Evolutionary conservation across 2,888 invertebrate species (phyloP).

Genomic region (Trachelus stipa): DNA sequence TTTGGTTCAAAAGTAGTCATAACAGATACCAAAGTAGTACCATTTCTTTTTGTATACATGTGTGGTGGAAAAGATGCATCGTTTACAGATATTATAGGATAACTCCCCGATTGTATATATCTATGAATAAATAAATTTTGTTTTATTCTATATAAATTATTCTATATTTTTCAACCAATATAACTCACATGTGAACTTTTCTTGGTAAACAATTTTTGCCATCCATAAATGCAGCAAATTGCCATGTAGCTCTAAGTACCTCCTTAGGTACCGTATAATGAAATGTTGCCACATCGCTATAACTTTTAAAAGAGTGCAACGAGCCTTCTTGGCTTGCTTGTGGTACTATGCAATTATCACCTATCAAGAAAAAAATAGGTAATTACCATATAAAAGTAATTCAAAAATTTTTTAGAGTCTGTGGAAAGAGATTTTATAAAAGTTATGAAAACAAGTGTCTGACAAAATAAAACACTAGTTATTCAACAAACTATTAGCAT

Average conservation of each 20-base stretch:
- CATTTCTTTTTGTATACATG: conserved; percentile 54
- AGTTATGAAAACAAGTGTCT: neutral
- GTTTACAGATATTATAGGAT: conserved; percentile 68
- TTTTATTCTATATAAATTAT: neutral
- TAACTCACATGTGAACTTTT: conserved; percentile 65
- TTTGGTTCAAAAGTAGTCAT: conserved; percentile 63
- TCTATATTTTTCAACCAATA: neutral
- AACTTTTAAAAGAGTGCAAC: conserved; percentile 66
- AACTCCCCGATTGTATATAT: conserved; percentile 70
- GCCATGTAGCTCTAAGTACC: conserved; percentile 67
- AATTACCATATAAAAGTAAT: neutral
- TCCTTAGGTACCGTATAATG: conserved; percentile 68
- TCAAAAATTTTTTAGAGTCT: neutral
- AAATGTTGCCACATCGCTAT: conserved; percentile 67
- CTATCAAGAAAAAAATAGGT: neutral
- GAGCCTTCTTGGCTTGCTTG: conserved; percentile 68
- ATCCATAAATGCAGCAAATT: conserved; percentile 69
- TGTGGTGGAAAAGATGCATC: conserved; percentile 68
- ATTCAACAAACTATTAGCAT: neutral
- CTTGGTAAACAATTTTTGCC: conserved; percentile 62
- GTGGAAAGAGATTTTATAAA: neutral
- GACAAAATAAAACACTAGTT: neutral
- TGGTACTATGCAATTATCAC: conserved; percentile 49
- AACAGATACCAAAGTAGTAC: conserved; percentile 54
- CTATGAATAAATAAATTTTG: conserved; percentile 51